Percentiles rank a stretch among this genome's conserved stretches.
These are phyloP conservation scores for Ceratina australensis DNA, from an alignment of 1,140 invertebrate species.

Conservation along the genomic window DNA sequence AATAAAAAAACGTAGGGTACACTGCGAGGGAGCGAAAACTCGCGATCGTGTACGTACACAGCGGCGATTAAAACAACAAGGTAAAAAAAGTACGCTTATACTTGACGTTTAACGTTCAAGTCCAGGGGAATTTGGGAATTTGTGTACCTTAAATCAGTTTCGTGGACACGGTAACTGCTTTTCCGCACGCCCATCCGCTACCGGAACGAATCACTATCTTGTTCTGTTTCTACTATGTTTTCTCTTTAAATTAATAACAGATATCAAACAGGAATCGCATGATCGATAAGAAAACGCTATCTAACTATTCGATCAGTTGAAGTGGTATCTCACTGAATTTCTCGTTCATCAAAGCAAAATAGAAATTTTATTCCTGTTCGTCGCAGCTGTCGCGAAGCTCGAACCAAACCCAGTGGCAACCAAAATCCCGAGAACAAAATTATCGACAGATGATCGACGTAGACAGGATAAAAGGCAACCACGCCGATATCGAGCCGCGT, in stretches of 20 bases:
- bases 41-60: background rate
- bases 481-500: background rate
- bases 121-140: too few species aligned
- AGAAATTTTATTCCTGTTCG: too few species aligned
- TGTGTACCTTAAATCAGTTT: too few species aligned
- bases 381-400: too few species aligned
- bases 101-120: background rate
- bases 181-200: background rate
- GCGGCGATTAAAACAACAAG: constrained; percentile 31
- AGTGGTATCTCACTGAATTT: too few species aligned
- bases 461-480: constrained; percentile 2
- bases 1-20: constrained; percentile 15
- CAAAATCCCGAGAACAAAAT: background rate
- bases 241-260: too few species aligned
- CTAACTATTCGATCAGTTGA: too few species aligned
- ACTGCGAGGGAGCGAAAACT: background rate
- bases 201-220: too few species aligned
- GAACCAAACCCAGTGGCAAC: background rate
- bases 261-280: background rate
- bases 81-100: constrained; percentile 12
- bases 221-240: background rate
- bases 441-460: background rate
- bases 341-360: too few species aligned
- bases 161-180: background rate
- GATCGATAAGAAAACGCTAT: background rate